A percentile compares a stretch with the other conserved stretches of the same genome.
phyloP scores from a whole-genome alignment of 1,140 invertebrate species.

The Zophobas atratus region DNA sequence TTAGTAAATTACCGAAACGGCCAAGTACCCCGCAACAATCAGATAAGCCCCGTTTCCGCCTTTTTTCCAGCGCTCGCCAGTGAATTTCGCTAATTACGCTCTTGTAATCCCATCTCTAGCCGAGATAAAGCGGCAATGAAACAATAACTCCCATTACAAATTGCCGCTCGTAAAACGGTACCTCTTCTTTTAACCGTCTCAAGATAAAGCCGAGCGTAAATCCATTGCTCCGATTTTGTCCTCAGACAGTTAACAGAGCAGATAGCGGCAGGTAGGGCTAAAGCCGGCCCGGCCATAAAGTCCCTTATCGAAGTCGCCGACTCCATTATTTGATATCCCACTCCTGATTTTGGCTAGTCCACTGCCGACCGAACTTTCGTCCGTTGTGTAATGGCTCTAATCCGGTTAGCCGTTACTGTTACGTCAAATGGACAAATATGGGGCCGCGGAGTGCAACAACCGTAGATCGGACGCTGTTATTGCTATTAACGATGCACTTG shows the following conservation, averaged over 20 bases:
- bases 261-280: slow-evolving; percentile 29
- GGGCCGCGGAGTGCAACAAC: slow-evolving; percentile 38
- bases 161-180: slow-evolving; percentile 1
- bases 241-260: slow-evolving; percentile 12
- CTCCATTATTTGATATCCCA: slow-evolving; percentile 23
- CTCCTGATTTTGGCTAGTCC: slow-evolving; percentile 13
- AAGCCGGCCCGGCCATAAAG: slow-evolving; percentile 12
- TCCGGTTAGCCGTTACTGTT: neutral
- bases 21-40: too few relatives aligned
- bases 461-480: slow-evolving; percentile 19
- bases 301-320: slow-evolving; percentile 26
- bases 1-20: too few relatives aligned
- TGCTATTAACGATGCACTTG: slow-evolving; percentile 7
- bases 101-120: neutral
- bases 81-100: neutral
- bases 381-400: neutral
- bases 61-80: too few relatives aligned
- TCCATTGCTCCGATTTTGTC: slow-evolving; percentile 17
- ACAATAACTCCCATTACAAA: slow-evolving; percentile 11
- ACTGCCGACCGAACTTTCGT: neutral
- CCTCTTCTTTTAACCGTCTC: slow-evolving; percentile 9
- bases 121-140: neutral
- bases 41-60: too few relatives aligned
- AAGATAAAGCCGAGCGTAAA: slow-evolving; percentile 23
- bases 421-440: neutral